Base-by-base conservation (phyloP, 2,113 vertebrate genomes). In the Peromyscus leucopus region DNA sequence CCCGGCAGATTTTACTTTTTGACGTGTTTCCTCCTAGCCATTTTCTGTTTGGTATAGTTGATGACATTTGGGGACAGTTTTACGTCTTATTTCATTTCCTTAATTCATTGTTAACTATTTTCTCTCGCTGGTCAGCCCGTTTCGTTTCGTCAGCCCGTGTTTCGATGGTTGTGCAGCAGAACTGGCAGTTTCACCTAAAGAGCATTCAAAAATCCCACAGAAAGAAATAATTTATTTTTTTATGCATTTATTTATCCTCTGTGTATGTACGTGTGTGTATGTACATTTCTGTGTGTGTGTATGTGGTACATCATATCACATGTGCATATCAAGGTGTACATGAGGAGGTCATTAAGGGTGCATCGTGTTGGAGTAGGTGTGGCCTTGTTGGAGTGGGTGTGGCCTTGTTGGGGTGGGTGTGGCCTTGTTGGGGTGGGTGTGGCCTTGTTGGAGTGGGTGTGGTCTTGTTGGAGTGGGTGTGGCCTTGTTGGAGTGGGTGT, bases 71-170 rank as follows among this genome's bases (percentile, higher is more conserved):
- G 39, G 89, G 75, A 91, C 22, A 71, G 31, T 33, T 91, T 93
- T 93, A 26, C 69, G 33, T 80, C 88, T 51, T 48, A 74, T 7
- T 69, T 96, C 75, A 87, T 69, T 88, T 61, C 28, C 26, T 93
- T 79, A 88, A 84, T 63, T 21, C 16, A 36, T 48, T 19, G n/a
- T 57, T 57, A 71, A 74, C 13, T 74, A 36, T 82, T 42, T 91
- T 33, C 76, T 94, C 42, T 24, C 12, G 10, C 57, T 24, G 46
- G 96, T 91, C 61, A 93, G 69, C 59, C 24, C 16, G 33, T n/a
- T 22, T 84, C 16, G 33, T n/a, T 22, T 84, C 48, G 65, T 65
- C 72, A 94, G 57, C 28, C 65, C 21, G n/a, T 2, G 75, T 46
- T 94, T 85, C 31, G 82, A 59, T 51, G 69, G 12, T 8, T 89